These are phyloP conservation scores for Heliornis fulica DNA, from an alignment of 2,113 vertebrate species.

Conservation along the genomic window DNA sequence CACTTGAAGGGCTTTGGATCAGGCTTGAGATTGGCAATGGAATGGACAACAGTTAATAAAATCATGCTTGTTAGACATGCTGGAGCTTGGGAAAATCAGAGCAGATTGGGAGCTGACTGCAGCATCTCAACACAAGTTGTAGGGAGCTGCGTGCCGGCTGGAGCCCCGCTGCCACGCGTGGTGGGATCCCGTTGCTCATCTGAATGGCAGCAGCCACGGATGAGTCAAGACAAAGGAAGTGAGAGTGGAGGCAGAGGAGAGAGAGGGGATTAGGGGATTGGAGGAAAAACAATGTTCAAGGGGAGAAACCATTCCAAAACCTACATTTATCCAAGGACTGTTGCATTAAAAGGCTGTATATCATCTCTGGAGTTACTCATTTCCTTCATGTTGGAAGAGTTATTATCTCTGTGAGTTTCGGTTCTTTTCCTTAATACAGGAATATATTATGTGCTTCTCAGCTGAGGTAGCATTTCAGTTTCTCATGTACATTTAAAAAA, in stretches of 20 bases:
- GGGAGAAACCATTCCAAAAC: neutral
- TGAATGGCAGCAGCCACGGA: neutral
- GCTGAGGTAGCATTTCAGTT: neutral
- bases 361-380: neutral
- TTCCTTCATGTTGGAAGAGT: neutral
- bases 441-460: neutral
- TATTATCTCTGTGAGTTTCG: neutral
- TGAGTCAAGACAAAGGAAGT: neutral
- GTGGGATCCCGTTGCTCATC: neutral
- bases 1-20: slow-evolving; percentile 2
- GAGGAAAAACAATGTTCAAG: neutral
- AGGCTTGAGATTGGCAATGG: neutral
- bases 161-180: neutral
- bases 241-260: neutral
- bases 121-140: neutral
- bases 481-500: neutral
- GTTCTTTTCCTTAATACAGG: neutral
- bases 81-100: neutral
- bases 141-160: neutral
- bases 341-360: neutral
- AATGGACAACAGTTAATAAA: neutral
- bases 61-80: neutral
- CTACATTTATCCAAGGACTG: neutral
- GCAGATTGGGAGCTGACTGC: neutral
- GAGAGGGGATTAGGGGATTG: neutral